phyloP scores from a whole-genome alignment of 2,888 invertebrate species.

The Harpalus rufipes region DNA sequence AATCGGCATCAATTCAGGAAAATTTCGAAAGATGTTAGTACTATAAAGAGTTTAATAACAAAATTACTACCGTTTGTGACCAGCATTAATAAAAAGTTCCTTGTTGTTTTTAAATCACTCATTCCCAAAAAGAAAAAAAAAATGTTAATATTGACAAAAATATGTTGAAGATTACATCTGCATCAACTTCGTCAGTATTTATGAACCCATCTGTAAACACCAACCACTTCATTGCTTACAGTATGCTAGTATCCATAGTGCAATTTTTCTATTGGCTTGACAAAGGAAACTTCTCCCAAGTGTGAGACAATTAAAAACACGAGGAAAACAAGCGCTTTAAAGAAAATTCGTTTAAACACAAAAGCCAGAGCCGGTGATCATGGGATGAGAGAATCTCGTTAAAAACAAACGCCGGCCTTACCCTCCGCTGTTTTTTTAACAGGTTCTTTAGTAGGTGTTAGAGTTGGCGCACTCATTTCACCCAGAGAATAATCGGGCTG shows the following conservation, averaged over 20 bases:
- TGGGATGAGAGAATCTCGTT: constrained; percentile 74
- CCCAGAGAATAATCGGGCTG: constrained; percentile 50
- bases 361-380: constrained; percentile 58
- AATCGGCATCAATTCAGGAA: no score
- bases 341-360: constrained; percentile 67
- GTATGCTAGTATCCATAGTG: not conserved
- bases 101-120: no score
- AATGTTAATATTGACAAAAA: no score
- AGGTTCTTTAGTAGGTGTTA: constrained; percentile 75
- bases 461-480: constrained; percentile 69
- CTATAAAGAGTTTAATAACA: no score
- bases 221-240: no score
- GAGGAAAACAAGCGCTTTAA: constrained; percentile 65
- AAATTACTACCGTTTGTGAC: no score
- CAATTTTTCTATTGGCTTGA: not conserved
- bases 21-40: no score
- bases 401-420: constrained; percentile 75
- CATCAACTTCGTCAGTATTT: no score
- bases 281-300: not conserved
- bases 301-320: constrained; percentile 64
- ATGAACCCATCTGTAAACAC: no score
- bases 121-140: no score
- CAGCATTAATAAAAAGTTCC: no score
- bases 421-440: constrained; percentile 71
- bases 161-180: no score